Evolutionary conservation across 2,113 vertebrate species (phyloP).

Genomic region (Microcebus jonahi): DNA sequence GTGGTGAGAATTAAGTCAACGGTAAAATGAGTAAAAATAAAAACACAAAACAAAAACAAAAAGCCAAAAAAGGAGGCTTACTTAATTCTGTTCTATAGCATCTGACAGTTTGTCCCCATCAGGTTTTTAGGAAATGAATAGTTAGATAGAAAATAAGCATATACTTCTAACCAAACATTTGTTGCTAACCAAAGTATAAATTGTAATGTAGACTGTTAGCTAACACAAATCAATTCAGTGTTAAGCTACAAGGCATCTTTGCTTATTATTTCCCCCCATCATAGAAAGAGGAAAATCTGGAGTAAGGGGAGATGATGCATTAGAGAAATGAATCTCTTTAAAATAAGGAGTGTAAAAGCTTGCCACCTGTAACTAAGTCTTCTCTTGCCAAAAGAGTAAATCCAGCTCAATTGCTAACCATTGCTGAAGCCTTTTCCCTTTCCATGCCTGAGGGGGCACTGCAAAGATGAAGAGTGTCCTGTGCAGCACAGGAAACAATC

Average conservation of each 20-base stretch:
- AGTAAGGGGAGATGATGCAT: neutral
- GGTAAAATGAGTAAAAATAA: neutral
- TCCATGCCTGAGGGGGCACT: slow-evolving; percentile 25
- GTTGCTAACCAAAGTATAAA: slow-evolving; percentile 43
- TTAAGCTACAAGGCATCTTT: neutral
- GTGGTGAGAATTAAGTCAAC: neutral
- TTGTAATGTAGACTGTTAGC: neutral
- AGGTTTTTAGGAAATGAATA: neutral
- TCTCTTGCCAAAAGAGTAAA: neutral
- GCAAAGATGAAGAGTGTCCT: neutral
- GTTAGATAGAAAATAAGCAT: neutral
- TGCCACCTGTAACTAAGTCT: slow-evolving; percentile 46
- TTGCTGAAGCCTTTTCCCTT: neutral
- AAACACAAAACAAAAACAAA: too few relatives aligned
- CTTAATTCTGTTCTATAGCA: neutral
- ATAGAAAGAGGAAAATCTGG: neutral
- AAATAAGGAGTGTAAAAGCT: neutral
- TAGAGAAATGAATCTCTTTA: slow-evolving; percentile 16
- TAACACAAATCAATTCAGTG: neutral
- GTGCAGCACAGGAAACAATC: neutral
- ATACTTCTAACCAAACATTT: neutral
- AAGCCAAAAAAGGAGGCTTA: neutral
- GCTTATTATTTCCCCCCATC: neutral
- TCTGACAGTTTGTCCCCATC: neutral
- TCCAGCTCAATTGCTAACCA: neutral